Evolutionary conservation across 1,140 invertebrate species (phyloP), one percentile per base, ranked within the genome.

Genomic region (Episyrphus balteatus): DNA sequence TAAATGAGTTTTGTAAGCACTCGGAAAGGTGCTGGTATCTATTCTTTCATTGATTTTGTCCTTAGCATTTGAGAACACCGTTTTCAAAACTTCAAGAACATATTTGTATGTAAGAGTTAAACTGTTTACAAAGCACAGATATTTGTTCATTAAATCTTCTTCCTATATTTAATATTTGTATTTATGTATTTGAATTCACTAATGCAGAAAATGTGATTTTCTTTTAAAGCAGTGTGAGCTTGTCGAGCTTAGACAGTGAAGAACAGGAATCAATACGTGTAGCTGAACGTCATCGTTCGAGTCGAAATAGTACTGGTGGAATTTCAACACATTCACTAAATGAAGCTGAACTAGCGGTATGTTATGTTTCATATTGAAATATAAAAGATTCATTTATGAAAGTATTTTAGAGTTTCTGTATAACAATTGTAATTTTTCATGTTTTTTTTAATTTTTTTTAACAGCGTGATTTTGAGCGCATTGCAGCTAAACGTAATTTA

Each of bases 291-390:
- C 58, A 72, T 19, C 62, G 73, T 36, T 60, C 70, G 49, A 70
- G 71, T 51, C 66, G 73, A 51, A 68, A 66, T 47, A 68, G 65
- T 48, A 68, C 66, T 19, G 81, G 82, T 37, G 81, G 81, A 52
- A 78, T 79, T 47, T 89, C 86, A 44, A 88, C 86, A 15, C 86
- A 89, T 69, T 89, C 86, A 0, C 70, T 88, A 17, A 89, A 89
- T 56, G 86, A 90, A 69, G 85, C 86, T 49, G 85, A 88, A 70
- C 70, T 88, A 55, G 82, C 86, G 66, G 82, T 84, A 66, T 74
- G 65, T 26, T 26, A 26, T 26, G 8, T 26, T 26, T 26, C 21
- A 47, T 42, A 19, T 37, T 26, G 40, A 17, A 2, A 50, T 21
- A 2, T 47, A 18, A n/a, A 17, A 44, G 9, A 48, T n/a, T 38